phyloP scores from a whole-genome alignment of 2,888 invertebrate genomes.

The Sericinus montela region DNA sequence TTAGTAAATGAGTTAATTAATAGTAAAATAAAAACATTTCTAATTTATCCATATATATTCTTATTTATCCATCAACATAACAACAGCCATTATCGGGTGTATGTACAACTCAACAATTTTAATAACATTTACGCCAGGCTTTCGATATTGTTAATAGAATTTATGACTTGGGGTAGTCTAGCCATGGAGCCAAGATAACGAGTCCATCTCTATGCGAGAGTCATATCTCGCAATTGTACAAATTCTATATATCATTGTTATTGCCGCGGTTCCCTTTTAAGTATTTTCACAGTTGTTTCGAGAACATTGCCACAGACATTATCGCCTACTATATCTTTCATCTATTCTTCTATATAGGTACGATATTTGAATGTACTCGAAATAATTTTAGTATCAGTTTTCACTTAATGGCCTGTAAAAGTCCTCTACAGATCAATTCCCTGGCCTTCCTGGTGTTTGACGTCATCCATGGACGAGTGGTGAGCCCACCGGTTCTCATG shows the following conservation, averaged over 20 bases:
- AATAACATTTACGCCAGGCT: slow-evolving; percentile 11
- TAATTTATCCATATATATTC: too few relatives aligned
- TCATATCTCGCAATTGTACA: slow-evolving; percentile 31
- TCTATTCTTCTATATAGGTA: background rate
- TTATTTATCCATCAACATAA: too few relatives aligned
- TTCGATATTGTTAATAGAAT: slow-evolving; percentile 33
- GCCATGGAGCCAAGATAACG: slow-evolving; percentile 33
- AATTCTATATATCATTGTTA: slow-evolving; percentile 26
- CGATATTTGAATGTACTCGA: too few relatives aligned
- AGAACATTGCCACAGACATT: slow-evolving; percentile 12
- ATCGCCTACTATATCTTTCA: slow-evolving; percentile 1
- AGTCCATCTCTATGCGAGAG: slow-evolving; percentile 41
- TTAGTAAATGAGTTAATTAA: too few relatives aligned
- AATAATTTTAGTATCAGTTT: too few relatives aligned
- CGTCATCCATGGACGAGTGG: too few relatives aligned
- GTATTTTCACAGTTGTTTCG: slow-evolving; percentile 13
- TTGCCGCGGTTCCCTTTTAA: slow-evolving; percentile 9
- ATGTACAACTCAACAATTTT: background rate
- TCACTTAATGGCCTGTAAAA: too few relatives aligned
- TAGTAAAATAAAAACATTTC: too few relatives aligned
- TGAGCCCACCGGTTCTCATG: too few relatives aligned
- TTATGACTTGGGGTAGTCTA: slow-evolving; percentile 40
- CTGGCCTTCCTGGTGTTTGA: too few relatives aligned
- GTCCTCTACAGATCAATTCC: too few relatives aligned
- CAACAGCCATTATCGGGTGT: too few relatives aligned